Base-by-base conservation (phyloP, 2,113 vertebrate species). In the Pseudois nayaur region DNA sequence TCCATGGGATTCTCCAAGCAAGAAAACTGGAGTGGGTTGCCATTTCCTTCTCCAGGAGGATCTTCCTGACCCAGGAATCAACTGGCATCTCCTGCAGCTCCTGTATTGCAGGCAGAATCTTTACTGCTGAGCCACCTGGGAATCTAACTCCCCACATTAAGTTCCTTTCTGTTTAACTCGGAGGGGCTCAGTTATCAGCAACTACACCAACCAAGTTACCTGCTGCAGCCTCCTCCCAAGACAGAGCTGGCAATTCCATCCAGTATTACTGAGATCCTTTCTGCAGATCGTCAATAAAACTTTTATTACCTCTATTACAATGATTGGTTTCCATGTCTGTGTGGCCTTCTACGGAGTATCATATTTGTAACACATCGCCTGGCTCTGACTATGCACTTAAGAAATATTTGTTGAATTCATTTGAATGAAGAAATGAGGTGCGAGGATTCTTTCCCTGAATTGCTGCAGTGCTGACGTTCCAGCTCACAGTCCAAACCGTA, bases 351-450 rank as follows among this genome's bases (percentile, higher is more conserved):
- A 71, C 96, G 86, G 91, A 91, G 52, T 84, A 79, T 94, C 29
- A 2, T 50, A 79, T 97, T 96, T 94, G 78, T 91, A 89, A 62
- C 87, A 92, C 95, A 78, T 92, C 95, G 89, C 92, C 95, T 85
- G 92, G 48, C 92, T 96, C 97, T 64, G 48, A 78, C 79, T 85
- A 27, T 45, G 54, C 5, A 31, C 84, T 94, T 62, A n/a, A 95
- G 95, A 97, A 95, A 83, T 97, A 96, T 88, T 97, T 96, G 91
- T 93, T 96, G 97, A 97, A 95, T 97, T 97, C 94, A 96, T 96
- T 79, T 95, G 95, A 96, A 97, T 98, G 95, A 96, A 98, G 96
- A 95, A 98, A 98, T 97, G 97, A 98, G 96, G 98, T 97, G 93
- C 92, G 94, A 96, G 93, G 85, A 89, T 92, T 89, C 96, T 96